phyloP scores from a whole-genome alignment of 2,113 vertebrate species.

The Oncorhynchus keta region DNA sequence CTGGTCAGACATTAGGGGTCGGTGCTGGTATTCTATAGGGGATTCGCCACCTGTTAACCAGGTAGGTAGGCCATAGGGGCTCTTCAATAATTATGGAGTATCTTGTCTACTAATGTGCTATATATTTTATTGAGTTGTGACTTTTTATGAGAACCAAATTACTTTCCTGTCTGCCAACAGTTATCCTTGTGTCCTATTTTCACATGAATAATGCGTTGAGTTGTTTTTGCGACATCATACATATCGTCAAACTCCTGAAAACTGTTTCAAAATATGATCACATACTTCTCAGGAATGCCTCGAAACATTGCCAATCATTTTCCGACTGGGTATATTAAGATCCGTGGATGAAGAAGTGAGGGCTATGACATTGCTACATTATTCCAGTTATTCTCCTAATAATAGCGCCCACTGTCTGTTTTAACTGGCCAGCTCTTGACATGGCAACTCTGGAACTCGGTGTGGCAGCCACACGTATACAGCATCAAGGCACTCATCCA shows the following conservation, averaged over 20 bases:
- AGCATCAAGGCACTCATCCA: conserved; percentile 49
- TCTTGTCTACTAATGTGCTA: background rate
- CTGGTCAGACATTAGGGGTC: background rate
- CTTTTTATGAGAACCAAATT: background rate
- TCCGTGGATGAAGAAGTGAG: conserved; percentile 9
- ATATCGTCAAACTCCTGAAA: background rate
- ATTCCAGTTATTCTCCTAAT: conserved; percentile 32
- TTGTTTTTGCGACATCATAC: background rate
- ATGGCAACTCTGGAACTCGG: conserved; percentile 55
- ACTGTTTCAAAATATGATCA: background rate
- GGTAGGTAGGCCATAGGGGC: background rate
- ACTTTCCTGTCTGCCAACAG: background rate
- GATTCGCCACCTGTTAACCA: conserved; percentile 6
- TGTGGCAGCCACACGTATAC: conserved; percentile 35
- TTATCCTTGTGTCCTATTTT: background rate
- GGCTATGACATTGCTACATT: conserved; percentile 8
- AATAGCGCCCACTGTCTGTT: conserved; percentile 44
- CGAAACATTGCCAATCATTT: background rate
- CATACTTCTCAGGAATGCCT: background rate
- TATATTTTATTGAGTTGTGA: background rate
- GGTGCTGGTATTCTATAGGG: conserved; percentile 1
- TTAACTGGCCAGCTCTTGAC: conserved; percentile 53
- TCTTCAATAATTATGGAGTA: background rate
- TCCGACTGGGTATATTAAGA: background rate
- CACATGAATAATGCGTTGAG: background rate